Percentiles rank a stretch among this genome's conserved stretches.
phyloP scores from a whole-genome alignment of 2,888 invertebrate species.

The Hypsopygia costalis region DNA sequence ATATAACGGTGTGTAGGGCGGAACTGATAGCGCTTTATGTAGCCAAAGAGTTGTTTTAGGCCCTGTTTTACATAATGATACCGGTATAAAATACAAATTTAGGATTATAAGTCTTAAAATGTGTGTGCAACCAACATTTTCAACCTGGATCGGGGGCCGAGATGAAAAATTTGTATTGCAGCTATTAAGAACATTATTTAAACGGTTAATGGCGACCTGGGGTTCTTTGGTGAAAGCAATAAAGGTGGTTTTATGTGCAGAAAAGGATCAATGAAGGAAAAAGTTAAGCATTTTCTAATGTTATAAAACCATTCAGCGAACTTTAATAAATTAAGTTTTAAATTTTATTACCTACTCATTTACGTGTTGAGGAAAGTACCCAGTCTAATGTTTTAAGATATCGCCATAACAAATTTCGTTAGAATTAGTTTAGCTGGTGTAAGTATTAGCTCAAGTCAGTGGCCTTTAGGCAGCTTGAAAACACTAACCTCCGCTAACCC shows the following conservation, averaged over 20 bases:
- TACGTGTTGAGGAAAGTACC: too few species aligned
- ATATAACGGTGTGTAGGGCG: conserved; percentile 34
- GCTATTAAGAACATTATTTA: conserved; percentile 9
- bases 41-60: conserved; percentile 63
- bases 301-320: neutral
- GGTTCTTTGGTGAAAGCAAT: conserved; percentile 4
- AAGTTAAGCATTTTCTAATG: conserved; percentile 3
- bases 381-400: too few species aligned
- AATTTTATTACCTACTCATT: neutral
- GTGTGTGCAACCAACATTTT: conserved; percentile 31
- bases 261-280: conserved; percentile 5
- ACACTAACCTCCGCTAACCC: too few species aligned
- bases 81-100: conserved; percentile 43
- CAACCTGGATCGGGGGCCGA: conserved; percentile 17
- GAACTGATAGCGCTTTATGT: conserved; percentile 58
- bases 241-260: conserved; percentile 7
- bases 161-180: conserved; percentile 11
- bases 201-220: conserved; percentile 7
- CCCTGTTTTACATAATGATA: conserved; percentile 63
- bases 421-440: too few species aligned
- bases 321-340: neutral
- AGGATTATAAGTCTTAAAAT: conserved; percentile 33
- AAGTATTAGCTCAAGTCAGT: too few species aligned
- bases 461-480: too few species aligned
- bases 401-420: too few species aligned